Percentiles rank a stretch among this genome's conserved stretches.
Evolutionary conservation across 1,140 invertebrate species (phyloP).

Genomic region (Delia radicum): DNA sequence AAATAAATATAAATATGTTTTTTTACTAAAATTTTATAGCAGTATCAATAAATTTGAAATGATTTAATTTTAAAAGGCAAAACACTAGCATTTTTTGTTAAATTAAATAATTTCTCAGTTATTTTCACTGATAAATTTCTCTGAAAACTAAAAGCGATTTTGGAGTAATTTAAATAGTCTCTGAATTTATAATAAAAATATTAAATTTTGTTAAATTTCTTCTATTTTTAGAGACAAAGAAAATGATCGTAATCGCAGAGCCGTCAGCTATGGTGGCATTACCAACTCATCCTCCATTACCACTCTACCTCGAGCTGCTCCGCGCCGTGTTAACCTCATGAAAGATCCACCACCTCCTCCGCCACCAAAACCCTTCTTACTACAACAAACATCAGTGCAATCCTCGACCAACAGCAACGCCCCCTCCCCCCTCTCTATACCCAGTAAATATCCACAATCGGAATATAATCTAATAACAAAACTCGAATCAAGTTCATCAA

Average conservation of each 20-base stretch:
- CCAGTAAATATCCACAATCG: constrained; percentile 51
- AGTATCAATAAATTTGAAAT: too few relatives aligned
- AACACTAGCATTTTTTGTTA: too few relatives aligned
- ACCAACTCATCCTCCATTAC: constrained; percentile 32
- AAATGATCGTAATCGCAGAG: constrained; percentile 52
- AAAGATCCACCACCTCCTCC: constrained; percentile 53
- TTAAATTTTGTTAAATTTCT: too few relatives aligned
- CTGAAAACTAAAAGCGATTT: too few relatives aligned
- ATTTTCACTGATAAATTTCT: too few relatives aligned
- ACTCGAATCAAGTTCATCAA: constrained; percentile 48
- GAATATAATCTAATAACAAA: constrained; percentile 54
- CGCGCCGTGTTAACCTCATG: constrained; percentile 49
- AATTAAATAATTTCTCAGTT: too few relatives aligned
- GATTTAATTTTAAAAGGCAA: too few relatives aligned
- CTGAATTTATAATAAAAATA: too few relatives aligned
- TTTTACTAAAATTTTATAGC: too few relatives aligned
- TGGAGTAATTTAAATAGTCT: too few relatives aligned
- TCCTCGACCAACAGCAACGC: constrained; percentile 26
- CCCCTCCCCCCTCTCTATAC: too few relatives aligned
- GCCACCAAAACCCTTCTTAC: constrained; percentile 47
- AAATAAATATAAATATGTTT: too few relatives aligned
- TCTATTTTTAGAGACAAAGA: constrained; percentile 48
- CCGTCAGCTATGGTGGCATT: constrained; percentile 45
- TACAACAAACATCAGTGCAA: constrained; percentile 31
- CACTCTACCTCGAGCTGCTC: constrained; percentile 49